Percentiles rank a stretch among this genome's conserved stretches.
phyloP scores from a whole-genome alignment of 2,888 invertebrate species.

The Acanthacorydalis orientalis region DNA sequence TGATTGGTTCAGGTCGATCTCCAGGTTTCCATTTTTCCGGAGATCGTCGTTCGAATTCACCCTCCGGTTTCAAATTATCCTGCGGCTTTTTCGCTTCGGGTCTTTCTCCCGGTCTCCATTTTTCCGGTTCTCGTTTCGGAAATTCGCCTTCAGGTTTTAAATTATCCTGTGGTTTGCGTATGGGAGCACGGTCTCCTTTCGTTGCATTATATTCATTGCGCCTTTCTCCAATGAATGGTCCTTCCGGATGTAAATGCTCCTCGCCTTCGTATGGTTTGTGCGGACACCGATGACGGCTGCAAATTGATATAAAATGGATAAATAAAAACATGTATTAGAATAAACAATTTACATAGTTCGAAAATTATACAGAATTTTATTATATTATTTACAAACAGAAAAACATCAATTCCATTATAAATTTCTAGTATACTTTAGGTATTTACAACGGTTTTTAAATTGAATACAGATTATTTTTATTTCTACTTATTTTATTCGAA shows the following conservation, averaged over 20 bases:
- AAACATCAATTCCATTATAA: too few relatives aligned
- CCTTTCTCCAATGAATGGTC: slow-evolving; percentile 36
- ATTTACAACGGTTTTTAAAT: too few relatives aligned
- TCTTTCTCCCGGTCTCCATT: slow-evolving; percentile 32
- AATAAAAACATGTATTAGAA: neutral
- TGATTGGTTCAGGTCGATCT: slow-evolving; percentile 26
- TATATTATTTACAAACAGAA: too few relatives aligned
- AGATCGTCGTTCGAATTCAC: slow-evolving; percentile 33
- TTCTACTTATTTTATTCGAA: too few relatives aligned
- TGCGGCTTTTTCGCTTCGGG: slow-evolving; percentile 34
- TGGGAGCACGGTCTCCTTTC: slow-evolving; percentile 23
- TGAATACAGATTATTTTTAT: too few relatives aligned
- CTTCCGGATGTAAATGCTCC: slow-evolving; percentile 56
- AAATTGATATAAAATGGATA: slow-evolving; percentile 15
- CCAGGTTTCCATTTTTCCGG: slow-evolving; percentile 25
- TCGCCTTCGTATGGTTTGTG: slow-evolving; percentile 45
- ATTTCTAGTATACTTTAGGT: too few relatives aligned
- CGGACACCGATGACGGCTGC: slow-evolving; percentile 69
- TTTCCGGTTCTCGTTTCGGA: slow-evolving; percentile 24
- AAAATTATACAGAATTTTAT: too few relatives aligned
- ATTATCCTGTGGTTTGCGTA: slow-evolving; percentile 31
- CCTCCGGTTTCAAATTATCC: slow-evolving; percentile 44
- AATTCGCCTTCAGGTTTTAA: slow-evolving; percentile 35
- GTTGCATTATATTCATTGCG: slow-evolving; percentile 30
- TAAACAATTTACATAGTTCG: too few relatives aligned